Conservation (phyloP, 2,113 vertebrate species). For the Marmota flaviventris region DNA sequence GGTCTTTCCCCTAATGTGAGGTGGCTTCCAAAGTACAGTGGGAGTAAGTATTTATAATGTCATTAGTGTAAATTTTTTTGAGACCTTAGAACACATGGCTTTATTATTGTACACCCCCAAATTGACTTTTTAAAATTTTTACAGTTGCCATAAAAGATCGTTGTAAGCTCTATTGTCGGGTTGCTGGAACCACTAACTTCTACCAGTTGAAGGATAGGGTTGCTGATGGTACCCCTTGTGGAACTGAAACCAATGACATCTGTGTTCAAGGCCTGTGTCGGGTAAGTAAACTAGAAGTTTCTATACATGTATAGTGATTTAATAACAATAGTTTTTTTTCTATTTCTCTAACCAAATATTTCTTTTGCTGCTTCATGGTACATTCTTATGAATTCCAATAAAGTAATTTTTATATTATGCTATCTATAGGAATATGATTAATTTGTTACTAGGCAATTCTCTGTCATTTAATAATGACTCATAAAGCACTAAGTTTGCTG, state of each 20-base stretch:
- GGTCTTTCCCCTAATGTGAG: constrained; percentile 94
- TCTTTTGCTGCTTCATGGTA: not conserved
- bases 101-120: constrained; percentile 53
- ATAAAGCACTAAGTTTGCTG: not conserved
- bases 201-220: constrained; percentile 97
- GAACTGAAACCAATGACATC: constrained; percentile 95
- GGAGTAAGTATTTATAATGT: constrained; percentile 91
- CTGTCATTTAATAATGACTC: not conserved
- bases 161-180: constrained; percentile 98
- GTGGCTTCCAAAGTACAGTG: constrained; percentile 98
- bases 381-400: not conserved
- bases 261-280: constrained; percentile 99
- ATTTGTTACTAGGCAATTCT: not conserved
- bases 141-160: constrained; percentile 98
- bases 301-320: not conserved
- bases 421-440: not conserved
- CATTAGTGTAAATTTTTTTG: not conserved
- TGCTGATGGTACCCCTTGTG: constrained; percentile 96
- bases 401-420: not conserved
- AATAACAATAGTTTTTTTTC: not conserved
- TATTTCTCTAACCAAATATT: not conserved
- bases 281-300: constrained; percentile 87
- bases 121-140: constrained; percentile 74
- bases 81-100: not conserved
- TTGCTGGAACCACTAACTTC: constrained; percentile 95